Evolutionary conservation across 2,797 vertebrate genomes (phyloP), one percentile per base, ranked within the genome.

Genomic region (Leptodactylus fallax): DNA sequence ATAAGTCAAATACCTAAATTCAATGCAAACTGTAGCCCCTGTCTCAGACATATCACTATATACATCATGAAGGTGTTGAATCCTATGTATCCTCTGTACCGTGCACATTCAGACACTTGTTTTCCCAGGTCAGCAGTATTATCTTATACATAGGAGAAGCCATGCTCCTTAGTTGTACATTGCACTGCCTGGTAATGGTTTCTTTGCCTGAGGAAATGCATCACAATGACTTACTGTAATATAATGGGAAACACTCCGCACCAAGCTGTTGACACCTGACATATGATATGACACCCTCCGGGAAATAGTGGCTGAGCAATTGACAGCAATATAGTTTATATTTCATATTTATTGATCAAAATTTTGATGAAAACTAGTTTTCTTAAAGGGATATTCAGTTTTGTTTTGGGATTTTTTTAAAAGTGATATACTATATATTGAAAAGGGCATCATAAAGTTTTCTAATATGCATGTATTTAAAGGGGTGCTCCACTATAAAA

Each of bases 221-320:
- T 74, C 53, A 61, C 13, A 74, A 61, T 81, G 53, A 72, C 78
- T 72, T 69, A 53, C 12, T 53, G 51, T 53, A 14, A 87, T 72
- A 47, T 81, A 74, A 87, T 81, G 85, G 65, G 65, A 86, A 80
- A 81, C 69, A 25, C 47, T 81, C 63, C 14, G 45, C 65, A 25
- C 51, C 56, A 36, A 14, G 55, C 67, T 36, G 47, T 53, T 87
- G 85, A 81, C 85, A 81, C 51, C 53, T 87, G 85, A 81, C 79
- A 87, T 76, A 61, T 81, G 79, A 87, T 72, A 63, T 56, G 67
- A 9, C 11, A 45, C 56, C 45, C 79, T 81, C 56, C 86, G 36
- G 55, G 56, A 81, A 81, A 87, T 56, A 55, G 63, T 36, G 1
- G 16, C 67, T 65, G 74, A 51, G 74, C 74, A 53, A 78, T 19